phyloP scores from a whole-genome alignment of 35 echinoderm and acorn worm genomes.

The Patiria miniata region DNA sequence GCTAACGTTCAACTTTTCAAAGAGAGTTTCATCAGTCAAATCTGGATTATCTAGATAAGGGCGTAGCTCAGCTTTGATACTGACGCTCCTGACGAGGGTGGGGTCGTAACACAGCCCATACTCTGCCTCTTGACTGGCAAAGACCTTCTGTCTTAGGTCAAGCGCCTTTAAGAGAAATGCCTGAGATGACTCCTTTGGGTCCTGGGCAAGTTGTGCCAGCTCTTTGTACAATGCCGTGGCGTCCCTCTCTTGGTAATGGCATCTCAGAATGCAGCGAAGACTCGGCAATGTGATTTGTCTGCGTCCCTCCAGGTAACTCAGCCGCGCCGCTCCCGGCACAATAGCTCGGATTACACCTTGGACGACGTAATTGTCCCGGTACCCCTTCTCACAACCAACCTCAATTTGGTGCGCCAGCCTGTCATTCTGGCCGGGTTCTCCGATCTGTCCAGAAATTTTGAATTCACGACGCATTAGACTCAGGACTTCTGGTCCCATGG shows the following conservation, averaged over 20 bases:
- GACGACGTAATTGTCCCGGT: background rate
- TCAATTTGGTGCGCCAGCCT: conserved; percentile 45
- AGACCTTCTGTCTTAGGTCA: conserved; percentile 58
- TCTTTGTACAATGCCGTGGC: conserved; percentile 48
- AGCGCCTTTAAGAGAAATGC: conserved; percentile 45
- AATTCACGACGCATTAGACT: background rate
- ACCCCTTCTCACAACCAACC: conserved; percentile 3
- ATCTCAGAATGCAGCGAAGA: conserved; percentile 34
- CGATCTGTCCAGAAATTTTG: conserved; percentile 60
- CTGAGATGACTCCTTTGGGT: conserved; percentile 44
- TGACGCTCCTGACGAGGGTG: background rate
- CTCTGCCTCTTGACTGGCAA: conserved; percentile 65
- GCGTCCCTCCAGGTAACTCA: conserved; percentile 39
- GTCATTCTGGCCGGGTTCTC: conserved; percentile 32
- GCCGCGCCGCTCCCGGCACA: background rate
- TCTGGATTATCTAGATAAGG: background rate
- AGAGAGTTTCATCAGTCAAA: conserved; percentile 19
- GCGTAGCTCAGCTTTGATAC: conserved; percentile 24
- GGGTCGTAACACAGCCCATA: conserved; percentile 25
- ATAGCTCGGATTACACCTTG: background rate
- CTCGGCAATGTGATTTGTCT: conserved; percentile 2
- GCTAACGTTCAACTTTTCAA: conserved; percentile 18
- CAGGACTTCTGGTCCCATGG: no score
- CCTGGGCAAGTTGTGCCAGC: conserved; percentile 11
- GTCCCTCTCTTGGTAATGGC: conserved; percentile 52